Conservation (phyloP, 2,888 invertebrate genomes). For the Drosophila fulvimacula region DNA sequence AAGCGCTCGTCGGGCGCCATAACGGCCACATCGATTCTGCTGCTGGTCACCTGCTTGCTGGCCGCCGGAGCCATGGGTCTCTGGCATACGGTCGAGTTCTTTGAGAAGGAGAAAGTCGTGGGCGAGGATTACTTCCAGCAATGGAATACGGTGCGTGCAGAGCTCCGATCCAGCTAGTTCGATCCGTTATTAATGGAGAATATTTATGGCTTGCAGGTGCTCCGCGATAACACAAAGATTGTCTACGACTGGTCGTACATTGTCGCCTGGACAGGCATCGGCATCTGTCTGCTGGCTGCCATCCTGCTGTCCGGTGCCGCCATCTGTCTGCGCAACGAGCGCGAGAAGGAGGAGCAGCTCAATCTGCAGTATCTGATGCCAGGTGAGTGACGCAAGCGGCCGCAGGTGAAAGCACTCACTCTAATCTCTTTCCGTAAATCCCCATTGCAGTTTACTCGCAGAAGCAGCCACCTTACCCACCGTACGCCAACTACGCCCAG, state of each 20-base stretch:
- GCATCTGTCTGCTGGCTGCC: conserved; percentile 95
- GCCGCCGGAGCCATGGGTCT: conserved; percentile 97
- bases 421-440: neutral
- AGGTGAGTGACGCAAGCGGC: conserved; percentile 86
- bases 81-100: conserved; percentile 98
- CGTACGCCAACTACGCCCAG: conserved; percentile 94
- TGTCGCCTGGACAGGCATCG: conserved; percentile 98
- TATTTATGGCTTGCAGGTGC: conserved; percentile 87
- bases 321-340: conserved; percentile 96
- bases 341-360: conserved; percentile 97
- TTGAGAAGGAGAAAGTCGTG: conserved; percentile 96
- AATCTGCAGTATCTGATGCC: conserved; percentile 99
- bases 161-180: neutral
- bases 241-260: conserved; percentile 99
- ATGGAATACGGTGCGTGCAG: conserved; percentile 91
- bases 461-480: conserved; percentile 93
- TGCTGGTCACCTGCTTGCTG: conserved; percentile 89
- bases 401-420: neutral
- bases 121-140: conserved; percentile 96
- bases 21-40: conserved; percentile 93
- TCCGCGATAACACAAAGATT: conserved; percentile 93
- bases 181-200: too few relatives aligned
- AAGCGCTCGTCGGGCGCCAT: conserved; percentile 96
- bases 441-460: conserved; percentile 92
- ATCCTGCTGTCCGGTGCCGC: conserved; percentile 97